Evolutionary conservation across 2,888 invertebrate species (phyloP).

Genomic region (Sisyra nigra): DNA sequence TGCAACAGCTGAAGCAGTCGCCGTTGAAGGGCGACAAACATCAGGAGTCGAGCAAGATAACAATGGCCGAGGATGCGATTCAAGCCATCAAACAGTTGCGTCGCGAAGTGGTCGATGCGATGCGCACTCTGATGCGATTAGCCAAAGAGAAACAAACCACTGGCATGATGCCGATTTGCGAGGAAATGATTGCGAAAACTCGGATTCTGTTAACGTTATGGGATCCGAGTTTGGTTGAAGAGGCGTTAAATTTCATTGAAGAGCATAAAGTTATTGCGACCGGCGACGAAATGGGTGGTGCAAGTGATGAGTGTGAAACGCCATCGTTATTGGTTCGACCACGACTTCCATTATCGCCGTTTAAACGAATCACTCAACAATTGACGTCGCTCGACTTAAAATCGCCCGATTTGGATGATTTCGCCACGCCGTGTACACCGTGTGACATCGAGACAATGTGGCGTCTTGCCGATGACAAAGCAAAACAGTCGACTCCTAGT

Average conservation of each 20-base stretch:
- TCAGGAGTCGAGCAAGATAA: slow-evolving; percentile 59
- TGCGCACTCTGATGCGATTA: slow-evolving; percentile 55
- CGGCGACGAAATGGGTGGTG: slow-evolving; percentile 24
- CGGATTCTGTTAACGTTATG: slow-evolving; percentile 65
- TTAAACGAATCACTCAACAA: slow-evolving; percentile 63
- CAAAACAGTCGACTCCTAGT: slow-evolving; percentile 13
- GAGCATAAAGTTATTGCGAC: slow-evolving; percentile 42
- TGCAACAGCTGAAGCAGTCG: slow-evolving; percentile 67
- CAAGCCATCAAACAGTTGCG: slow-evolving; percentile 61
- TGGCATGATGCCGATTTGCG: slow-evolving; percentile 60
- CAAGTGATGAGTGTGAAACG: slow-evolving; percentile 17
- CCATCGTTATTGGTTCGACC: slow-evolving; percentile 21
- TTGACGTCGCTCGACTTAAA: slow-evolving; percentile 51
- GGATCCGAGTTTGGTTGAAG: slow-evolving; percentile 74
- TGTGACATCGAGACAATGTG: slow-evolving; percentile 46
- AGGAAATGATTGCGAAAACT: slow-evolving; percentile 63
- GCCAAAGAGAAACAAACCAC: slow-evolving; percentile 57
- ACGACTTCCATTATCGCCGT: slow-evolving; percentile 39
- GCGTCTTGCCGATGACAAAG: slow-evolving; percentile 24
- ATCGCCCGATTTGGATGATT: slow-evolving; percentile 56
- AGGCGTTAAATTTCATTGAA: slow-evolving; percentile 68
- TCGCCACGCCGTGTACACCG: slow-evolving; percentile 48
- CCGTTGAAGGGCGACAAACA: slow-evolving; percentile 41
- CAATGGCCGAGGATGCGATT: slow-evolving; percentile 67
- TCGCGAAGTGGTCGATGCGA: slow-evolving; percentile 59